These are phyloP conservation scores for Ahaetulla prasina DNA, from an alignment of 2,113 vertebrate genomes.

Conservation along the genomic window DNA sequence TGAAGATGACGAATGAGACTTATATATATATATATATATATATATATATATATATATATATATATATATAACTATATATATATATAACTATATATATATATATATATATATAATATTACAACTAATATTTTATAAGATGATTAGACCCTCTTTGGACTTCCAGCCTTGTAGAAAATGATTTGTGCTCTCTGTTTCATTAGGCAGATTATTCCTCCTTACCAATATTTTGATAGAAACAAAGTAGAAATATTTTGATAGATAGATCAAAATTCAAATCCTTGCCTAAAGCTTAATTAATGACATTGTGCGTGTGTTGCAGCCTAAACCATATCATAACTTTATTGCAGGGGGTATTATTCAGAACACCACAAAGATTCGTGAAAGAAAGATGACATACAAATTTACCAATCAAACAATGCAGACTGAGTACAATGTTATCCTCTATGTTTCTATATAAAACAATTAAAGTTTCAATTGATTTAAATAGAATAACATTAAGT, in stretches of 20 bases:
- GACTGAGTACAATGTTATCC: not conserved
- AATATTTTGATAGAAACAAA: not conserved
- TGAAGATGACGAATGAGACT: too few species aligned
- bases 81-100: too few species aligned
- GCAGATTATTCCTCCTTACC: not conserved
- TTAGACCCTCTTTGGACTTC: not conserved
- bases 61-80: too few species aligned
- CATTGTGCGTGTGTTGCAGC: not conserved
- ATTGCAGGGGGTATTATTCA: not conserved
- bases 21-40: too few species aligned
- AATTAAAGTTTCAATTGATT: not conserved
- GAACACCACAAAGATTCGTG: not conserved
- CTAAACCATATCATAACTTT: not conserved
- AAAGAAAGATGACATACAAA: not conserved
- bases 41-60: too few species aligned
- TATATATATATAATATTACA: too few species aligned
- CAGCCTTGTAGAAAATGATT: not conserved
- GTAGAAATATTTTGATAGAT: not conserved
- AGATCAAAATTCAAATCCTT: not conserved
- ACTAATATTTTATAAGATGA: not conserved
- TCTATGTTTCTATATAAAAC: not conserved
- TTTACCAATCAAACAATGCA: not conserved
- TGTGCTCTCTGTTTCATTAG: not conserved
- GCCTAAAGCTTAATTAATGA: not conserved
- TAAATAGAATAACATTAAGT: not conserved